Evolutionary conservation across 2,888 invertebrate genomes (phyloP), one percentile per base, ranked within the genome.

Genomic region (Phyllotreta striolata): DNA sequence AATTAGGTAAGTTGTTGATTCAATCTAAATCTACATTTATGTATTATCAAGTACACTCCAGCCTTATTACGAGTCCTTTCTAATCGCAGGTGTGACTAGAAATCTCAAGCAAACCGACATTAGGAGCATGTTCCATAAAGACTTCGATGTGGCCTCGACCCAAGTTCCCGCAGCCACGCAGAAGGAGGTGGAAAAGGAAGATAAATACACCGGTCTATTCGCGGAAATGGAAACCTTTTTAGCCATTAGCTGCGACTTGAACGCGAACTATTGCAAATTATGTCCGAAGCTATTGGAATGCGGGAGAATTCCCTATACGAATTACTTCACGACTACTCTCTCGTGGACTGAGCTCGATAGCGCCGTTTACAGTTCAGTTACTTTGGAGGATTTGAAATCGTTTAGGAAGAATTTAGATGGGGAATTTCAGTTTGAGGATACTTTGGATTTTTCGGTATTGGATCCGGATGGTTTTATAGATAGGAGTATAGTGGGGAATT

Each of bases 51-150:
- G n/a, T n/a, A n/a, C n/a, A n/a, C n/a, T n/a, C 6, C 24, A 56
- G 9, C 13, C 12, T 55, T 12, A 40, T 44, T 55, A 10, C 24
- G 24, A 24, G 39, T 55, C 9, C n/a, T 38, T 56, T 64, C 34
- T n/a, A 43, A 13, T 35, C 54, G 14, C n/a, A 35, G 43, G 44
- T 41, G 56, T 47, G 1, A 49, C 66, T 46, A 76, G 69, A 70
- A 83, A 77, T 82, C 79, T 79, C 76, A 80, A 79, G 70, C 81
- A 85, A 74, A 83, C 84, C 0, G 87, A 88, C 63, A 86, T 88
- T 37, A 79, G 87, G 75, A 83, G 84, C 54, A 80, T 87, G 65
- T 87, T 87, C 9, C 81, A 83, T 64, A 79, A 83, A 10, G 82
- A 79, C 64, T 83, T 69, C 52, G 52, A 59, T 13, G 5, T 83